Percentiles rank a stretch among this genome's conserved stretches.
These are phyloP conservation scores for Microcebus murinus DNA, from an alignment of 2,113 vertebrate genomes.

Conservation along the genomic window DNA sequence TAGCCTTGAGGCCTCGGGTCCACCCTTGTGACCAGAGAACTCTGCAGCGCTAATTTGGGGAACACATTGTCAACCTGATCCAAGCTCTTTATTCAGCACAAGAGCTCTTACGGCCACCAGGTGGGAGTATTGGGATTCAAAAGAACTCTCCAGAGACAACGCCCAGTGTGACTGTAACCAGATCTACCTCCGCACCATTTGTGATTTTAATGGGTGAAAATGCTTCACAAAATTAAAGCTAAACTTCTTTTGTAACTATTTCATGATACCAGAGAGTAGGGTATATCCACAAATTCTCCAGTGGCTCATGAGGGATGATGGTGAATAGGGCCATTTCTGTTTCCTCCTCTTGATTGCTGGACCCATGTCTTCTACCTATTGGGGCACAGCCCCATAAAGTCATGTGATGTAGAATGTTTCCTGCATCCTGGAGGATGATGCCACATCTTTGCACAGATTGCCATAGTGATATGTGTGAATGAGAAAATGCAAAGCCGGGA, in stretches of 20 bases:
- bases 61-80: not conserved
- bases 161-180: not conserved
- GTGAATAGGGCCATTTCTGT: too few relatives aligned
- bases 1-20: not conserved
- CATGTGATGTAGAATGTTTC: not conserved
- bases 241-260: not conserved
- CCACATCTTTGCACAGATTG: not conserved
- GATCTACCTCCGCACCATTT: not conserved
- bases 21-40: not conserved
- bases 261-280: not conserved
- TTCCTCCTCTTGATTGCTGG: too few relatives aligned
- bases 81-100: not conserved
- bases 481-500: too few relatives aligned
- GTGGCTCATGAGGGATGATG: not conserved
- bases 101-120: not conserved
- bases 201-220: not conserved
- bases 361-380: not conserved
- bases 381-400: not conserved
- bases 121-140: not conserved
- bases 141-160: not conserved
- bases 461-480: not conserved
- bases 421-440: not conserved
- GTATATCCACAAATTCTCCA: not conserved
- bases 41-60: not conserved
- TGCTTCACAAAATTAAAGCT: not conserved